Evolutionary conservation across 2,113 vertebrate genomes (phyloP), one percentile per base, ranked within the genome.

Genomic region (Nyctereutes procyonoides): DNA sequence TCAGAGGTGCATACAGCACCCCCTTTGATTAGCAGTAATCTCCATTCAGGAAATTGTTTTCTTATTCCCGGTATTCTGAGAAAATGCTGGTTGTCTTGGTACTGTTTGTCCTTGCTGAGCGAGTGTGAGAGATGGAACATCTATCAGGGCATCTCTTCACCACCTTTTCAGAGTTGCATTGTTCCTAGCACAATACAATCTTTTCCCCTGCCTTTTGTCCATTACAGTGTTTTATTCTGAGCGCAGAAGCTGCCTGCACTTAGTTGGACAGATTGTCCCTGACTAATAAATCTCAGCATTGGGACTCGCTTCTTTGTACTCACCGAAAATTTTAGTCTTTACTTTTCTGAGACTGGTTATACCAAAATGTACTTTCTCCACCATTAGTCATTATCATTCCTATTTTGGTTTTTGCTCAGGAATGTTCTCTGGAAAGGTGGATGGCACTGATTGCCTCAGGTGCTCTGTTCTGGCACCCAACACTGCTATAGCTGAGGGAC

Each of bases 141-240:
- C 95, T 98, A 19, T 97, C 95, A 89, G 96, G 93, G 80, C 97
- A 97, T 98, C 96, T 98, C 97, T 96, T 97, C 83, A 79, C 95
- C 97, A 87, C 94, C 84, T 98, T 98, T 98, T 94, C 93, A 97
- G 94, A 89, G 80, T 80, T 96, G 62, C 73, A 98, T 98, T 98
- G 95, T 89, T 98, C 98, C 51, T 93, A 63, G 88, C 2, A 95
- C 79, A 94, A 97, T 96, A 38, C 93, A 94, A 63, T 85, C 95
- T 91, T 93, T 97, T 97, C 73, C 56, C 32, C 32, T 98, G 97
- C 96, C 90, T 97, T 98, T 98, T 97, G 92, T 98, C 95, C 90
- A 63, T 95, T 98, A 97, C n/a, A 74, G 48, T 96, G 71, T 28
- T 97, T 97, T 76, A 90, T 97, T 96, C 98, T 76, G 88, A 98